Conservation (phyloP, 2,797 vertebrate species). For the Fratercula arctica region DNA sequence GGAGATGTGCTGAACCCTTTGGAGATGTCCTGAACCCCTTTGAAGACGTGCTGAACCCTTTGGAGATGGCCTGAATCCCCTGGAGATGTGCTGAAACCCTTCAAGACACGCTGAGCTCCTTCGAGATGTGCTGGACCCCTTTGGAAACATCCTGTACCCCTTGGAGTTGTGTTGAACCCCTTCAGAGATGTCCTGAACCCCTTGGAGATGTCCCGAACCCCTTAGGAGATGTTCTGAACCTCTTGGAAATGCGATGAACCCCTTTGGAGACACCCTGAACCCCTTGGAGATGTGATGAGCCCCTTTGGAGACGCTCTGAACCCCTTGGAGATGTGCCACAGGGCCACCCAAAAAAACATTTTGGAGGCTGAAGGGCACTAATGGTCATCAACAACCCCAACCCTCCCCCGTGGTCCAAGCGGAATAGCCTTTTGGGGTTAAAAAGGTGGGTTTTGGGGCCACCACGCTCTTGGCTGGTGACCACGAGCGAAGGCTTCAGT, state of each 20-base stretch:
- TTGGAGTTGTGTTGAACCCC: background rate
- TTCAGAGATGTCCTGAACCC: background rate
- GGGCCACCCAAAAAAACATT: background rate
- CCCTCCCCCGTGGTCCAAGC: background rate
- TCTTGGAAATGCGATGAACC: background rate
- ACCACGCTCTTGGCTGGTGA: background rate
- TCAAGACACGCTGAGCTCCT: too few relatives aligned
- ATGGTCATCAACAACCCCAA: background rate
- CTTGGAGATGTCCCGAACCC: background rate
- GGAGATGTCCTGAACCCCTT: too few relatives aligned
- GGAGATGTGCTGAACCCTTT: background rate
- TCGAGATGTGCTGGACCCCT: background rate
- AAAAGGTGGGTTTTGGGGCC: background rate
- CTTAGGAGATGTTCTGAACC: background rate
- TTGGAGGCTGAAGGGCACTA: background rate
- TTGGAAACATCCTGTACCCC: background rate
- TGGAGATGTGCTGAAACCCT: background rate
- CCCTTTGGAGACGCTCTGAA: background rate
- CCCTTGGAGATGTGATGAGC: background rate
- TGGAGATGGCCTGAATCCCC: too few relatives aligned
- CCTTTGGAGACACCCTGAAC: background rate
- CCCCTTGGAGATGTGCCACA: background rate
- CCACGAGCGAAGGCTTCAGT: background rate
- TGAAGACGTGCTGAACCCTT: background rate
- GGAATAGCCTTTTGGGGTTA: background rate